phyloP scores from a whole-genome alignment of 2,113 vertebrate species.

The Leucopternis melanops region DNA sequence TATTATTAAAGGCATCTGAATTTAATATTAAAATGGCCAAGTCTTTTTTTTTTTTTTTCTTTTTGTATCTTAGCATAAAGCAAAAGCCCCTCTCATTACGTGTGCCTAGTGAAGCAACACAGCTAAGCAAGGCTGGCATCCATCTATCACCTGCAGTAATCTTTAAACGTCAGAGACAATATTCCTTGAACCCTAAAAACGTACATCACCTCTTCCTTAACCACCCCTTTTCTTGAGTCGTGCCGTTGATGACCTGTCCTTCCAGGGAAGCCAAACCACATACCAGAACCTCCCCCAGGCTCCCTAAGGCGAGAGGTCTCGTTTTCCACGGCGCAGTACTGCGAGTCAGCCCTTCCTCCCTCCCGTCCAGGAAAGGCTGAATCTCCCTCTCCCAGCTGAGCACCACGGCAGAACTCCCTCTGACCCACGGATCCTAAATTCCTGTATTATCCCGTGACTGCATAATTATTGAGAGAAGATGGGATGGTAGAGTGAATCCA shows the following conservation, averaged over 20 bases:
- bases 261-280: neutral
- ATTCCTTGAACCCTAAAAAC: neutral
- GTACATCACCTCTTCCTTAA: neutral
- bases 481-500: neutral
- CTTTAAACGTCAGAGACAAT: neutral
- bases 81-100: neutral
- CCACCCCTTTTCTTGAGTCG: neutral
- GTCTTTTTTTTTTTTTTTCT: neutral
- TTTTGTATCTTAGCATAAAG: neutral
- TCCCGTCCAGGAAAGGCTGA: neutral
- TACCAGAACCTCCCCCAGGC: neutral
- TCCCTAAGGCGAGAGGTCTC: neutral
- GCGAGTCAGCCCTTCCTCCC: neutral
- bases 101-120: neutral
- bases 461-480: neutral
- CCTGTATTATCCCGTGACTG: neutral
- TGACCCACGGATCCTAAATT: neutral
- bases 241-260: neutral
- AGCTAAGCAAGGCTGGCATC: neutral
- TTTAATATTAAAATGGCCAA: slow-evolving; percentile 15
- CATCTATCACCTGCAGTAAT: neutral
- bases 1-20: slow-evolving; percentile 35
- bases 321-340: neutral
- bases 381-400: neutral
- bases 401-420: neutral